Evolutionary conservation across 35 echinoderm and acorn worm species (phyloP), one percentile per base, ranked within the genome.

Genomic region (Ophioderma brevispina): DNA sequence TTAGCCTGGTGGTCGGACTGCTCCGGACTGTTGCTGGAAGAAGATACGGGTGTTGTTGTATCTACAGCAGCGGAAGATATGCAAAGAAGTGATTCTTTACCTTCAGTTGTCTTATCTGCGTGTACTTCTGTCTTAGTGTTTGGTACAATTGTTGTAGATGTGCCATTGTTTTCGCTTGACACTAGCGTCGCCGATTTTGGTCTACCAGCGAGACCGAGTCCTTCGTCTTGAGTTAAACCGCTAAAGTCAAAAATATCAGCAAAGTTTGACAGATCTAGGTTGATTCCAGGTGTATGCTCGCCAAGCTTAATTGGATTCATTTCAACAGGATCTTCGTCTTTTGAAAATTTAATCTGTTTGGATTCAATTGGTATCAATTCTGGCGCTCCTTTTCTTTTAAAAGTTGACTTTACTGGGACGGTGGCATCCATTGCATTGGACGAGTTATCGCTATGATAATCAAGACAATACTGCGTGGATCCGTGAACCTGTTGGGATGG

Each of bases 201-300:
- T 31, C 96, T 63, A 35, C 96, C 96, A 39, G 96, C 96, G 25
- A 94, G 87, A 25, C 96, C 92, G 1, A 70, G 23, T 25, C 59
- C 59, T 70, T 70, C 59, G 32, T 98, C 96, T 0, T 89, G 92
- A 15, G 94, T 42, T 0, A 78, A 87, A 21, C 85, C 85, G 31
- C 91, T 85, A 41, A 98, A 90, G 78, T 98, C 95, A 42, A 97
- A 97, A 46, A 97, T 97, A 76, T 97, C 95, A 0, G 95, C 90
- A 42, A 97, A 97, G 80, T 77, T 87, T 15, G 95, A 87, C 30
- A 97, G 75, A 82, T 97, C 95, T 55, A 97, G 82, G 55, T 97
- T 97, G 37, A 97, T 97, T 13, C 87, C 87, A 13, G 92, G 78
- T 18, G 94, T 95, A 55, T 95, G 94, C 10, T 94, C 93, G 34